These are phyloP conservation scores for Poecile atricapillus DNA, from an alignment of 2,113 vertebrate genomes.

Conservation along the genomic window DNA sequence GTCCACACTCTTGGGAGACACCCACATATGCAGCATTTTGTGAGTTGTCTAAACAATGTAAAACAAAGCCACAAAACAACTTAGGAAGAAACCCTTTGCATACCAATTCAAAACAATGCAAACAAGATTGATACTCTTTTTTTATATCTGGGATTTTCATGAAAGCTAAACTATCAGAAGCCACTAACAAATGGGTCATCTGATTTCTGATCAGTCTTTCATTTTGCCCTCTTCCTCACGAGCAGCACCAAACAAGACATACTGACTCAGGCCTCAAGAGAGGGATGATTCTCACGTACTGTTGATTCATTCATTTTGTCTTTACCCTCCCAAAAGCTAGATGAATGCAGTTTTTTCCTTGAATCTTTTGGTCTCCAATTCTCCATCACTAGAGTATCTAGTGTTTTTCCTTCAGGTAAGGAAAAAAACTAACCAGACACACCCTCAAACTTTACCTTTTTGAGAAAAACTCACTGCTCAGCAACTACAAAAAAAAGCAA, in stretches of 20 bases:
- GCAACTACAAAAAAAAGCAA: background rate
- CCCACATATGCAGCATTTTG: background rate
- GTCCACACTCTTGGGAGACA: background rate
- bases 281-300: background rate
- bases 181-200: background rate
- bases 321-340: background rate
- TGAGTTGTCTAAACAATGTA: background rate
- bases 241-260: background rate
- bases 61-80: background rate
- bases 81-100: background rate
- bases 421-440: background rate
- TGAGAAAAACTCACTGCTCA: background rate
- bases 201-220: background rate
- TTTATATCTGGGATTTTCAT: background rate
- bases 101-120: background rate
- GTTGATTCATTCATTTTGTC: background rate
- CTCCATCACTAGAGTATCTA: background rate
- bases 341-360: background rate
- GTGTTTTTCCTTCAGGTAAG: background rate
- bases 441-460: background rate
- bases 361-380: background rate
- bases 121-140: background rate
- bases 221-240: background rate
- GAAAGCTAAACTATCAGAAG: background rate
- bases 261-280: background rate